A percentile compares a stretch with the other conserved stretches of the same genome.
Conservation (phyloP, 1,140 invertebrate genomes). For the Holotrichia oblita region DNA sequence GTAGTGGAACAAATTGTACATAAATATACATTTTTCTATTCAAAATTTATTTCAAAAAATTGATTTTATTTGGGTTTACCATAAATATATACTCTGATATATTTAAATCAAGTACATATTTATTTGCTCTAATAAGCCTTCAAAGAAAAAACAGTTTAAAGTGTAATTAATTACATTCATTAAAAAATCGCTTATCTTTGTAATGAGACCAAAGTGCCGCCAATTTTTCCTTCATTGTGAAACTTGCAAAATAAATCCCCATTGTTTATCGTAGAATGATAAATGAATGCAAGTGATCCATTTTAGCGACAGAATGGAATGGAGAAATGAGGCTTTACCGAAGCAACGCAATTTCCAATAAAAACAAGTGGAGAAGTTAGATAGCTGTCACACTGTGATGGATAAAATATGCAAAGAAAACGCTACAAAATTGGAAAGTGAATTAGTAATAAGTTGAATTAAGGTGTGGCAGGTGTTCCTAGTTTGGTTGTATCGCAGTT, state of each 20-base stretch:
- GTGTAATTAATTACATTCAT: background rate
- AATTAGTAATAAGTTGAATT: background rate
- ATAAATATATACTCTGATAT: no score
- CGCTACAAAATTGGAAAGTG: background rate
- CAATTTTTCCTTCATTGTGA: background rate
- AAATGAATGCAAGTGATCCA: background rate
- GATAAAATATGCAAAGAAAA: background rate
- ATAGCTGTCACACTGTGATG: conserved; percentile 4
- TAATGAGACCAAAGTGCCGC: background rate
- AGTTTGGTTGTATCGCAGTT: background rate
- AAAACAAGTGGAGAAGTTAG: background rate
- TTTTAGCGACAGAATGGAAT: background rate
- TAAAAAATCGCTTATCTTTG: background rate
- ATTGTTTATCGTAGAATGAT: background rate
- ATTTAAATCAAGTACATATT: no score
- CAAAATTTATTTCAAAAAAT: no score
- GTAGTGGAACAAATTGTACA: no score
- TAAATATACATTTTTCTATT: no score
- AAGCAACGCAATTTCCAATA: background rate
- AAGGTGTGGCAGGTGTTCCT: background rate
- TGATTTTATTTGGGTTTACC: no score
- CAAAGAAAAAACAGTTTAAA: no score
- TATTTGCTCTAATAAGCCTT: no score
- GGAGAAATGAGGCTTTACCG: background rate
- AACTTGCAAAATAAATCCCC: background rate